Evolutionary conservation across 2,797 vertebrate genomes (phyloP).

Genomic region (Mormyrops attenuatus): DNA sequence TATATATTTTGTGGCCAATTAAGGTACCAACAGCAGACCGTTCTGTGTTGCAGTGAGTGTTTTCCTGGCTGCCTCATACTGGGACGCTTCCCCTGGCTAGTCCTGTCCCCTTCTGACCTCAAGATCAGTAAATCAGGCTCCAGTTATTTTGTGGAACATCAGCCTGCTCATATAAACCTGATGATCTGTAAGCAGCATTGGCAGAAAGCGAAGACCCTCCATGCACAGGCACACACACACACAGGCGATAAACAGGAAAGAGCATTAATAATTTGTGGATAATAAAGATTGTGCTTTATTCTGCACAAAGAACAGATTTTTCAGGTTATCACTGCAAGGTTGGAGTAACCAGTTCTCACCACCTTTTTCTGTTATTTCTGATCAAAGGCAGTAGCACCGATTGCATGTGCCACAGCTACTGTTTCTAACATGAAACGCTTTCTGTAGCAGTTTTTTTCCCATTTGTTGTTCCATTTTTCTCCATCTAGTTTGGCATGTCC

Average conservation of each 20-base stretch:
- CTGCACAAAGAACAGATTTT: not conserved
- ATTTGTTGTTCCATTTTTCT: not conserved
- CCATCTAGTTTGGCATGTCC: not conserved
- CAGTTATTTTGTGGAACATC: not conserved
- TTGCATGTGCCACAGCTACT: not conserved
- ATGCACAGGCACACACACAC: not conserved
- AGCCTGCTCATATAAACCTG: not conserved
- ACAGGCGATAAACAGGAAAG: not conserved
- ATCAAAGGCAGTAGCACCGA: conserved; percentile 8
- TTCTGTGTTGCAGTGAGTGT: not conserved
- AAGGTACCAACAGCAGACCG: not conserved
- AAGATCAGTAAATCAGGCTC: not conserved
- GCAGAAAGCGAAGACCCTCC: not conserved
- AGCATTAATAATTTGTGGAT: conserved; percentile 4
- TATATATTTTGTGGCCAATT: not conserved
- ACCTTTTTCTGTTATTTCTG: not conserved
- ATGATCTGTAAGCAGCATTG: not conserved
- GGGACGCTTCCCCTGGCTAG: not conserved
- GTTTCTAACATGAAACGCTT: conserved; percentile 3
- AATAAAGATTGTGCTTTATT: not conserved
- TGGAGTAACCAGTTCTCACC: not conserved
- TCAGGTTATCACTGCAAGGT: not conserved
- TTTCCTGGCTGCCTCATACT: not conserved
- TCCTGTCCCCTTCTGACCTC: conserved; percentile 4
- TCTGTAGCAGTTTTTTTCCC: not conserved